Percentiles rank a stretch among this genome's conserved stretches.
Conservation (phyloP, 92 coral and sea anemone genomes). For the Actinostola sp. region DNA sequence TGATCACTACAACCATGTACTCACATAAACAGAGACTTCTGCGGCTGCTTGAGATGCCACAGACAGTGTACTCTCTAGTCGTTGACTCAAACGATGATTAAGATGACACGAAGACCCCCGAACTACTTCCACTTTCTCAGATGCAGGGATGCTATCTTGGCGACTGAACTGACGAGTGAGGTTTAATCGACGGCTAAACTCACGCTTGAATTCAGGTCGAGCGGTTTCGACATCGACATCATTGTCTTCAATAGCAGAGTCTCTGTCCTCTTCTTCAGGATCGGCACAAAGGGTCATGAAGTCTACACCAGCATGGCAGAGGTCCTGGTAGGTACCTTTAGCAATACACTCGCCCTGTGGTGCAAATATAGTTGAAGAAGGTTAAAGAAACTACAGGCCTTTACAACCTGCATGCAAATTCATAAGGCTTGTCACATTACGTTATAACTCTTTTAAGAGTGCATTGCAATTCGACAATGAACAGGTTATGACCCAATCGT, state of each 20-base stretch:
- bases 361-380: background rate
- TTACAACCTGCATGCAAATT: no score
- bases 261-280: constrained; percentile 67
- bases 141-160: constrained; percentile 53
- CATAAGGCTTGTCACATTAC: no score
- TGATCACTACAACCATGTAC: no score
- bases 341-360: constrained; percentile 82
- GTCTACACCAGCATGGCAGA: constrained; percentile 73
- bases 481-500: background rate
- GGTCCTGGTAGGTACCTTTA: constrained; percentile 79
- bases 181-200: constrained; percentile 44
- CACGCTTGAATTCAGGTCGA: constrained; percentile 44
- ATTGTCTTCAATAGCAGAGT: constrained; percentile 69
- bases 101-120: constrained; percentile 37
- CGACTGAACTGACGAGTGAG: constrained; percentile 61
- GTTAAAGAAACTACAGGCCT: background rate
- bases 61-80: constrained; percentile 71
- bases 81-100: constrained; percentile 53
- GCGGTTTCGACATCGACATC: constrained; percentile 41
- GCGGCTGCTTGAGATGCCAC: constrained; percentile 58
- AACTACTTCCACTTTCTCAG: constrained; percentile 13
- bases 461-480: background rate
- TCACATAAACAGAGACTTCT: constrained; percentile 76
- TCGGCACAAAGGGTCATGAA: constrained; percentile 75
- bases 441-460: no score